Conservation (phyloP, 2,888 invertebrate species). For the Pachliopta kotzebuea region DNA sequence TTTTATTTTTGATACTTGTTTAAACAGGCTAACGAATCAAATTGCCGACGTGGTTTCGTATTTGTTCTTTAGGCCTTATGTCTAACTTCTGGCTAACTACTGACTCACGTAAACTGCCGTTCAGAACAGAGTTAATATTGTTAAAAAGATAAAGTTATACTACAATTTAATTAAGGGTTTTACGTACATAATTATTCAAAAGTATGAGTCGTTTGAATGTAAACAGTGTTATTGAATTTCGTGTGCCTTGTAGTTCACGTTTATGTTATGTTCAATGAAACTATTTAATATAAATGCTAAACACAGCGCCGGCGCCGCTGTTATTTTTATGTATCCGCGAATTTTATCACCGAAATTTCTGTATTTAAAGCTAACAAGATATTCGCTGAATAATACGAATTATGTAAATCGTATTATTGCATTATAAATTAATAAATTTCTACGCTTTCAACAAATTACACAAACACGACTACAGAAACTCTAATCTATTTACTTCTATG, state of each 20-base stretch:
- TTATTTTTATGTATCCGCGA: constrained; percentile 3
- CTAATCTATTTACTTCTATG: no score
- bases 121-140: no score
- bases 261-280: constrained; percentile 1
- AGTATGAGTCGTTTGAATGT: no score
- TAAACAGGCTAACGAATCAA: not conserved
- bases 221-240: not conserved
- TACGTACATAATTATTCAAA: no score
- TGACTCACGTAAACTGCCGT: no score
- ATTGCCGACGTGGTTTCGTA: not conserved
- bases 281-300: constrained; percentile 3
- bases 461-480: not conserved
- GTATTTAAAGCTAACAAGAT: not conserved
- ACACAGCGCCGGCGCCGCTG: not conserved
- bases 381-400: not conserved
- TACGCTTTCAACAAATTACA: not conserved
- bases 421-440: not conserved
- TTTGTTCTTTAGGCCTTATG: no score
- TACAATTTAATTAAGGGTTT: no score
- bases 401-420: not conserved
- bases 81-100: no score
- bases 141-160: no score
- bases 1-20: not conserved
- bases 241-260: not conserved
- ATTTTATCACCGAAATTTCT: not conserved